Evolutionary conservation across 2,888 invertebrate genomes (phyloP).

Genomic region (Spicauda simplicius): DNA sequence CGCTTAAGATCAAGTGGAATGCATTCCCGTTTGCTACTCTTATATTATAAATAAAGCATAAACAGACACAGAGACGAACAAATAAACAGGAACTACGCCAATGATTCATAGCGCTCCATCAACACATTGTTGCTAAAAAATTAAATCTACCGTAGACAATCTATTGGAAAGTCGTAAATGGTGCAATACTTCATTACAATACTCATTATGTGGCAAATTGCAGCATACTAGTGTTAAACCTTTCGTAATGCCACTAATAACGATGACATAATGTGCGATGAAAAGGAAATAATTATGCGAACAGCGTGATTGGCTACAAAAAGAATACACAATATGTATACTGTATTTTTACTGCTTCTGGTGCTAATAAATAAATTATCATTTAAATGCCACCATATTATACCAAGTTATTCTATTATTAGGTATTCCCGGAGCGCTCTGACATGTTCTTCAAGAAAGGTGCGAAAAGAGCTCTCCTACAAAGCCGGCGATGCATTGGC

Average conservation of each 20-base stretch:
- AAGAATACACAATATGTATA: neutral
- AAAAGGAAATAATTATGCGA: constrained; percentile 17
- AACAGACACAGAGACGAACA: too few relatives aligned
- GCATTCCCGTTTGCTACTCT: too few relatives aligned
- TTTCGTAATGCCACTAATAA: constrained; percentile 21
- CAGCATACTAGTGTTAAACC: constrained; percentile 18
- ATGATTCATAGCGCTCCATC: neutral
- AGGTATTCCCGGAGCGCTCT: too few relatives aligned
- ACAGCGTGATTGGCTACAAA: constrained; percentile 5
- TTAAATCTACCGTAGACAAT: neutral
- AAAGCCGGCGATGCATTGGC: too few relatives aligned
- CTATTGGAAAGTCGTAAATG: constrained; percentile 21
- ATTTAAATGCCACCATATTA: too few relatives aligned
- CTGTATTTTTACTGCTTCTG: neutral
- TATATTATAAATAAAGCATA: too few relatives aligned
- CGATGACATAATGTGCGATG: constrained; percentile 12
- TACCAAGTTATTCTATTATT: too few relatives aligned
- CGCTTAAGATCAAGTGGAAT: too few relatives aligned
- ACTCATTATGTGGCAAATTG: constrained; percentile 21
- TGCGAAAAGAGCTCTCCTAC: too few relatives aligned
- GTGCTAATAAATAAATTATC: neutral
- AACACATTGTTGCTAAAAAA: constrained; percentile 9
- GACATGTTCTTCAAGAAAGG: too few relatives aligned
- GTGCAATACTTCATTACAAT: constrained; percentile 22
- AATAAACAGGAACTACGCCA: too few relatives aligned